A percentile compares a stretch with the other conserved stretches of the same genome.
These are phyloP conservation scores for Hemibagrus guttatus DNA, from an alignment of 2,797 vertebrate species.

Conservation along the genomic window DNA sequence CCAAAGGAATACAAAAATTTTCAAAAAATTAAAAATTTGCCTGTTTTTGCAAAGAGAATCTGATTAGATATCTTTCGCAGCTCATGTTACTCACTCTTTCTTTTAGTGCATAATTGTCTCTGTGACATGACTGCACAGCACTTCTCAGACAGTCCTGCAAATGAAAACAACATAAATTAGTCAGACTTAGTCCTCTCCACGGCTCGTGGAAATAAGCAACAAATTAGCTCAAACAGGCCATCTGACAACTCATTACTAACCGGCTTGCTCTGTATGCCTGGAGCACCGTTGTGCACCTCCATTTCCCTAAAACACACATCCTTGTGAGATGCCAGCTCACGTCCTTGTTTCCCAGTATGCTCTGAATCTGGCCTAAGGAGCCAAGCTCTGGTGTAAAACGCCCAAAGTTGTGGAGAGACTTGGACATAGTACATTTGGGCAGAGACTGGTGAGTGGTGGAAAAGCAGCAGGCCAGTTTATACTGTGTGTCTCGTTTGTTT, in stretches of 20 bases:
- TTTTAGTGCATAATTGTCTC: background rate
- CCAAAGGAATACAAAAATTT: background rate
- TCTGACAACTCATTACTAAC: background rate
- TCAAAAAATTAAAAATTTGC: background rate
- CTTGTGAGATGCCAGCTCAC: conserved; percentile 11
- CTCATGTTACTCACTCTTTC: background rate
- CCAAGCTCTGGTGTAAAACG: background rate
- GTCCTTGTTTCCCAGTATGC: background rate
- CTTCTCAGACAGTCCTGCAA: background rate
- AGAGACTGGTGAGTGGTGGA: background rate
- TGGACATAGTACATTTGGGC: background rate
- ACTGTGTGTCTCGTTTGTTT: background rate
- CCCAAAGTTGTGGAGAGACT: background rate
- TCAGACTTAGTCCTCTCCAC: no score
- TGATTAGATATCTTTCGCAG: background rate
- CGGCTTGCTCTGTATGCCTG: background rate
- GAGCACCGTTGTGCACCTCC: background rate
- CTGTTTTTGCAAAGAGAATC: background rate
- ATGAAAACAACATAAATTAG: conserved; percentile 3
- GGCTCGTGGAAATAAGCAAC: background rate
- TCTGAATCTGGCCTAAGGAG: background rate
- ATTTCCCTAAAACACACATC: background rate
- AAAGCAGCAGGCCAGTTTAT: background rate
- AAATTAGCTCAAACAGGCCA: background rate
- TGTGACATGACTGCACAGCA: background rate